Conservation (phyloP, 2,113 vertebrate genomes). For the Nothobranchius furzeri region DNA sequence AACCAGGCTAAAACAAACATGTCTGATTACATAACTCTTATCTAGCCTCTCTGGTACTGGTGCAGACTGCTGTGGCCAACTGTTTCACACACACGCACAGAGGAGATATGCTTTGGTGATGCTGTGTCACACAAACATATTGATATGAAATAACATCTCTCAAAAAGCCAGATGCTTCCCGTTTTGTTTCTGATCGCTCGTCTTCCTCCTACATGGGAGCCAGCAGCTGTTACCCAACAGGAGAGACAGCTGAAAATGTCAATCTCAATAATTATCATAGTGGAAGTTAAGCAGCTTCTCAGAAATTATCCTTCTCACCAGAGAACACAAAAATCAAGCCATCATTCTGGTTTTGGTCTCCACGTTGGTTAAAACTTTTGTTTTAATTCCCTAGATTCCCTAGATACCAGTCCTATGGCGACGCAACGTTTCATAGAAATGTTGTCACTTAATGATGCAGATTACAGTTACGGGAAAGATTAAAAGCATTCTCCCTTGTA, state of each 20-base stretch:
- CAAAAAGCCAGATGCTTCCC: constrained; percentile 61
- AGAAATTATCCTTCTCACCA: neutral
- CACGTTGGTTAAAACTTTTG: neutral
- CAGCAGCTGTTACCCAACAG: constrained; percentile 60
- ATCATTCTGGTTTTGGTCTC: neutral
- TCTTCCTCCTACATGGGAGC: constrained; percentile 42
- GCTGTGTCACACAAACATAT: constrained; percentile 37
- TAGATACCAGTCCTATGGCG: neutral
- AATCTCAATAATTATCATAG: constrained; percentile 59
- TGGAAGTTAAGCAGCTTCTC: constrained; percentile 46
- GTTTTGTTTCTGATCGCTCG: constrained; percentile 59
- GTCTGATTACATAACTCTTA: no score
- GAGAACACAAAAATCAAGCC: no score
- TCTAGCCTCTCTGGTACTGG: no score
- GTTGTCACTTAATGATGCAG: constrained; percentile 19
- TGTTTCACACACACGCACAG: constrained; percentile 41
- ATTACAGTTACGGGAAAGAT: constrained; percentile 35
- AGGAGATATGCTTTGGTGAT: constrained; percentile 32
- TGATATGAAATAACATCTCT: constrained; percentile 50
- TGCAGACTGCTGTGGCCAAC: constrained; percentile 9
- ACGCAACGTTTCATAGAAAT: constrained; percentile 15
- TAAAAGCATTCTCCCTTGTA: constrained; percentile 40
- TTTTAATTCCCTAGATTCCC: no score
- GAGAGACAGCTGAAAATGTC: constrained; percentile 61
- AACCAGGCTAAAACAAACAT: neutral